phyloP scores from a whole-genome alignment of 2,888 invertebrate species.

The Dusona sp. region DNA sequence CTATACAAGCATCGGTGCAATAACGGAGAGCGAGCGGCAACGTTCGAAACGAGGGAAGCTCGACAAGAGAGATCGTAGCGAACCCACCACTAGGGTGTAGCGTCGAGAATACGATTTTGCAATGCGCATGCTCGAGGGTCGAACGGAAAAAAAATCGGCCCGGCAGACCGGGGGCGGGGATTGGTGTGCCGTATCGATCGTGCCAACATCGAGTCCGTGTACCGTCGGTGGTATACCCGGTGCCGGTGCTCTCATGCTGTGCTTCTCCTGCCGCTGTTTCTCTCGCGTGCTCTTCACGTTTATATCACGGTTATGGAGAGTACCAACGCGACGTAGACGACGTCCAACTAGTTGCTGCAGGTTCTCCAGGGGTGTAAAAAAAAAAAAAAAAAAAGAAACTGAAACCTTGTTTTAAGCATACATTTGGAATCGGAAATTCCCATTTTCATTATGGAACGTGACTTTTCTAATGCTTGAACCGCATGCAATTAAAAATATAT shows the following conservation, averaged over 20 bases:
- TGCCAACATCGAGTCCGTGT: conserved; percentile 80
- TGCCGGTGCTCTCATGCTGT: conserved; percentile 51
- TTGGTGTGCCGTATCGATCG: conserved; percentile 82
- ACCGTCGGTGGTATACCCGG: conserved; percentile 85
- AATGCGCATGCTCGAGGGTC: conserved; percentile 78
- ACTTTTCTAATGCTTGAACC: background rate
- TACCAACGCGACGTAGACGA: conserved; percentile 72
- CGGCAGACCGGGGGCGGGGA: conserved; percentile 85
- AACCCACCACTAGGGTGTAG: conserved; percentile 45
- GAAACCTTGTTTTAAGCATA: background rate
- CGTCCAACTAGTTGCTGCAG: conserved; percentile 64
- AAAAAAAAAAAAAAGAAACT: conserved; percentile 3
- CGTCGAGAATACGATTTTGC: conserved; percentile 4
- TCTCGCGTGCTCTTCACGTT: conserved; percentile 54
- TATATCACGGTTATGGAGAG: conserved; percentile 70
- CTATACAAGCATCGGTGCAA: conserved; percentile 60
- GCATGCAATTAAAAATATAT: background rate
- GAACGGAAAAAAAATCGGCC: conserved; percentile 87
- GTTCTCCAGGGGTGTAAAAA: background rate
- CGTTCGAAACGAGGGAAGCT: conserved; percentile 63
- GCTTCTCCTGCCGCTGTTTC: conserved; percentile 38
- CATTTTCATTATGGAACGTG: background rate
- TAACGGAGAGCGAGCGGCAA: conserved; percentile 69
- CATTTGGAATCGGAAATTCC: background rate
- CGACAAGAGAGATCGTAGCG: conserved; percentile 44